Conservation (phyloP, 2,888 invertebrate species). For the Serrognathus titanus region DNA sequence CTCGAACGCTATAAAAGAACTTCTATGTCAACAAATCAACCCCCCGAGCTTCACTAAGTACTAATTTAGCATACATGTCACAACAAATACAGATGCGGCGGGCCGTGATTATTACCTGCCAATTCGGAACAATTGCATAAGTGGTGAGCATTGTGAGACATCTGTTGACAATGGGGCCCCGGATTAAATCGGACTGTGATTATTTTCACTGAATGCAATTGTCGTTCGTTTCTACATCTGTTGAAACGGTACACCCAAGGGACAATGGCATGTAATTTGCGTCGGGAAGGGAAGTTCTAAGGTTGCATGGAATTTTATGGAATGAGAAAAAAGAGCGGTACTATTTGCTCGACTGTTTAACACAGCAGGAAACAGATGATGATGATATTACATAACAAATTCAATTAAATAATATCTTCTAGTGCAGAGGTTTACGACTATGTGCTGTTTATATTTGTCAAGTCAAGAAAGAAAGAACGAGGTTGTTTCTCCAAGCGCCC, state of each 20-base stretch:
- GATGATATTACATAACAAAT: too few species aligned
- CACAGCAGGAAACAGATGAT: too few species aligned
- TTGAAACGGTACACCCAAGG: slow-evolving; percentile 39
- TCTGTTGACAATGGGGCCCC: slow-evolving; percentile 35
- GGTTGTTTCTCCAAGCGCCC: too few species aligned
- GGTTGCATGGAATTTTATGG: slow-evolving; percentile 32
- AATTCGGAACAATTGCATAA: slow-evolving; percentile 40
- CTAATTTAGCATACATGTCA: slow-evolving; percentile 38
- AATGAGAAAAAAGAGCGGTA: slow-evolving; percentile 29
- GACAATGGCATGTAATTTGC: slow-evolving; percentile 34
- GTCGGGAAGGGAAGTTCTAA: slow-evolving; percentile 23
- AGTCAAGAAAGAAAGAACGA: too few species aligned
- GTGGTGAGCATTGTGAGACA: slow-evolving; percentile 37
- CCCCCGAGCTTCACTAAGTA: not conserved
- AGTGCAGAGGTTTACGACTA: too few species aligned
- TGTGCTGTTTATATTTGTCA: too few species aligned
- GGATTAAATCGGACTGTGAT: slow-evolving; percentile 29
- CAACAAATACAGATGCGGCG: slow-evolving; percentile 40
- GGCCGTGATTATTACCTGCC: slow-evolving; percentile 44
- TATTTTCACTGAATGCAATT: slow-evolving; percentile 26
- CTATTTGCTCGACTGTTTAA: too few species aligned
- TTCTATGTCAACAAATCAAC: not conserved
- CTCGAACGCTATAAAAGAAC: not conserved
- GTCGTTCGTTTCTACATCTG: slow-evolving; percentile 40
- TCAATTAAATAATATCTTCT: too few species aligned